These are phyloP conservation scores for Atractosteus spatula DNA, from an alignment of 2,113 vertebrate species.

Conservation along the genomic window DNA sequence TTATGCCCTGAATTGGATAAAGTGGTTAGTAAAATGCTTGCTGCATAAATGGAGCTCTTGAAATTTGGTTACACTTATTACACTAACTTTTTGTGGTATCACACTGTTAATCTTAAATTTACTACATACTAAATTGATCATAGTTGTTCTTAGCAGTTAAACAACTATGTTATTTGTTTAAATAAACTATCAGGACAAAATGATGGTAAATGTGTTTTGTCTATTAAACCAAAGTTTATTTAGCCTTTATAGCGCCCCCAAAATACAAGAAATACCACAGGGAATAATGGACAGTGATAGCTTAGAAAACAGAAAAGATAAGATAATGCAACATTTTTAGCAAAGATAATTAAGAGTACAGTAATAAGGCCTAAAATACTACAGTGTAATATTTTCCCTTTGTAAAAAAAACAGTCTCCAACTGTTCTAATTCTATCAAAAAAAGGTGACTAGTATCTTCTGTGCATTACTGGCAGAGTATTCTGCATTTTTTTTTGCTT, in stretches of 20 bases:
- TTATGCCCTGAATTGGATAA: no score
- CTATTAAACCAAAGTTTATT: constrained; percentile 9
- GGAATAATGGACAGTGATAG: constrained; percentile 11
- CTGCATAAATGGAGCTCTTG: no score
- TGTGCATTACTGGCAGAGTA: not conserved
- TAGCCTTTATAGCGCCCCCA: constrained; percentile 6
- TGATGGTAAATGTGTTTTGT: not conserved
- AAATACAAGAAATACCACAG: constrained; percentile 17
- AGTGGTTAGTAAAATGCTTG: no score
- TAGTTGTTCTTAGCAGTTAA: no score
- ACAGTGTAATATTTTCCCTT: constrained; percentile 13
- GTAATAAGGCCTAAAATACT: constrained; percentile 18
- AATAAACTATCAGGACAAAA: no score
- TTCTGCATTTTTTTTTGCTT: not conserved
- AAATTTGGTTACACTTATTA: no score
- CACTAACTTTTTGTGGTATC: no score
- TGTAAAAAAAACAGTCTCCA: constrained; percentile 13
- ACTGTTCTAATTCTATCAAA: constrained; percentile 7
- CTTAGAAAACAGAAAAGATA: constrained; percentile 18
- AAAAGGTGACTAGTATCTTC: constrained; percentile 7
- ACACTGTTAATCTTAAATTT: no score
- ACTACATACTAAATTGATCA: no score
- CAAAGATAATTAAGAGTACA: constrained; percentile 4
- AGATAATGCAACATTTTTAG: constrained; percentile 18
- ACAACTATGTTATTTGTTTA: no score